Evolutionary conservation across 2,113 vertebrate genomes (phyloP).

Genomic region (Corydoras sp.): DNA sequence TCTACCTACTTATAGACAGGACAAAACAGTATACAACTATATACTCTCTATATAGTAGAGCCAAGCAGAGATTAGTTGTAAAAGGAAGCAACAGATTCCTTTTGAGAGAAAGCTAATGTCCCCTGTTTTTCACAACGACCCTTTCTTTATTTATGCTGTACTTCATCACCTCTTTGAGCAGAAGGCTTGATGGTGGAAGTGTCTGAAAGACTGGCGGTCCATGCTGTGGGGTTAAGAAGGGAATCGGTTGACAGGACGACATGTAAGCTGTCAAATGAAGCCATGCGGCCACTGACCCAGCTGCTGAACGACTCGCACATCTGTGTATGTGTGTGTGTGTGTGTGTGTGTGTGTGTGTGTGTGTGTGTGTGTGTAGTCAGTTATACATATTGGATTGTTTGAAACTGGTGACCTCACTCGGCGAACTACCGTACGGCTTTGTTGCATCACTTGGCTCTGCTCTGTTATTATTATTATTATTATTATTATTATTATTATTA

Average conservation of each 20-base stretch:
- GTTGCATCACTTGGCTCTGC: no score
- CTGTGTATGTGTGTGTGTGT: background rate
- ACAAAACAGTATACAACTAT: no score
- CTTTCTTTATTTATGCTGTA: background rate
- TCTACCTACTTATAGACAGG: no score
- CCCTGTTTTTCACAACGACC: no score
- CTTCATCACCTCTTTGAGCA: background rate
- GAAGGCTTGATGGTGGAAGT: background rate
- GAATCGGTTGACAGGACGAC: constrained; percentile 1
- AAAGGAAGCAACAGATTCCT: no score
- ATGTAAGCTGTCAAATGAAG: constrained; percentile 32
- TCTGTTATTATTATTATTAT: no score
- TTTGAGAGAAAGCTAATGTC: no score
- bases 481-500: no score
- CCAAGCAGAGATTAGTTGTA: no score
- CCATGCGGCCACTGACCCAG: background rate
- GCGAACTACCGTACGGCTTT: no score
- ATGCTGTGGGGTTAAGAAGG: background rate
- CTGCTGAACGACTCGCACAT: background rate
- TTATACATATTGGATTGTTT: background rate
- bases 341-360: background rate
- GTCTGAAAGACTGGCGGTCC: background rate
- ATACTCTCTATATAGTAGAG: no score
- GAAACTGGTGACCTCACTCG: background rate
- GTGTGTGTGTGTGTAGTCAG: background rate